Evolutionary conservation across 2,797 vertebrate genomes (phyloP).

Genomic region (Acipenser transmontanus): DNA sequence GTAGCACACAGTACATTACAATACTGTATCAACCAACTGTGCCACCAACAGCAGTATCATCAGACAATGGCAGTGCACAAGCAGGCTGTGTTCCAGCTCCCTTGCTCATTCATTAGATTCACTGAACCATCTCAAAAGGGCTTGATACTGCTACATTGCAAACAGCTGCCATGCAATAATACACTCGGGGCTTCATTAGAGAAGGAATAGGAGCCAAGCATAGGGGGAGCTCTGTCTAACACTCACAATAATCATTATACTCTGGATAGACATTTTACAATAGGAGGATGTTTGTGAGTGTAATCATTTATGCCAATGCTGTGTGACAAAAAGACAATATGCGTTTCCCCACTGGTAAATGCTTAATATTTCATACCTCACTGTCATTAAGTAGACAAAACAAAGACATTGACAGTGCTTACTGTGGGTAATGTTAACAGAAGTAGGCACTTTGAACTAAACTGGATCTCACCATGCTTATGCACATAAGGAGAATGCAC

Average conservation of each 20-base stretch:
- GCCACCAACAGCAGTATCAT: not conserved
- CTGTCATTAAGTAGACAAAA: constrained; percentile 1
- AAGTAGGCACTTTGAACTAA: too few species aligned
- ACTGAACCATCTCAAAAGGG: constrained; percentile 14
- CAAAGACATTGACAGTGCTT: not conserved
- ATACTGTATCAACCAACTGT: not conserved
- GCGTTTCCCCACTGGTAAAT: not conserved
- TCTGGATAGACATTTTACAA: not conserved
- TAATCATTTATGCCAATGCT: too few species aligned
- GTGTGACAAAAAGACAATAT: not conserved
- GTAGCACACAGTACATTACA: too few species aligned
- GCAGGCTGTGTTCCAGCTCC: not conserved
- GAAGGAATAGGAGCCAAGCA: not conserved
- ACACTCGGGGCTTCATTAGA: constrained; percentile 11
- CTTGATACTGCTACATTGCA: constrained; percentile 7
- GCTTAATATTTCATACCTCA: not conserved
- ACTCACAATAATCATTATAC: not conserved
- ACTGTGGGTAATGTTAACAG: not conserved
- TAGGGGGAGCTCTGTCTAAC: not conserved
- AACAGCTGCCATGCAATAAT: constrained; percentile 15
- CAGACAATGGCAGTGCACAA: not conserved
- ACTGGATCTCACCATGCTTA: too few species aligned
- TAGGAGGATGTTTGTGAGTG: not conserved
- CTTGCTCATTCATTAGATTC: constrained; percentile 12
- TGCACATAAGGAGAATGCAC: too few species aligned